phyloP scores from a whole-genome alignment of 2,797 vertebrate genomes.

The Coluber constrictor region DNA sequence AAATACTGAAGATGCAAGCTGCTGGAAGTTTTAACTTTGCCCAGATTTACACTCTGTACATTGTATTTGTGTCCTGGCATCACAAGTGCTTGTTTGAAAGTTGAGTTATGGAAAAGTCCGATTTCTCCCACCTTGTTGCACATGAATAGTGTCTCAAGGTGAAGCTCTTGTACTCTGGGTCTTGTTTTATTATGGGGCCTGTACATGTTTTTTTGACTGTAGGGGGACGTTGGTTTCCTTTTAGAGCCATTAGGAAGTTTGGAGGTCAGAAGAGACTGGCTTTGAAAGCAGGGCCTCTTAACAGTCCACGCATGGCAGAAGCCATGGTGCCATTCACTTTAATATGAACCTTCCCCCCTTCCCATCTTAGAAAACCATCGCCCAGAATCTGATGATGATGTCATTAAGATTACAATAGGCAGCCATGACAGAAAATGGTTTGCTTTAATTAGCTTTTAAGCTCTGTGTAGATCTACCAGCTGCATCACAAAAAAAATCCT shows the following conservation, averaged over 20 bases:
- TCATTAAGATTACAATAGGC: slow-evolving; percentile 41
- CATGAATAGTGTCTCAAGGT: background rate
- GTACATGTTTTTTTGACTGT: background rate
- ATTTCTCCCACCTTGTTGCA: background rate
- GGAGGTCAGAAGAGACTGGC: background rate
- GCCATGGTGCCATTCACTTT: background rate
- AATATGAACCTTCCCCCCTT: background rate
- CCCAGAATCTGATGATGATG: slow-evolving; percentile 25
- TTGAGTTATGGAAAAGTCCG: background rate
- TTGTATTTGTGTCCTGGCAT: background rate
- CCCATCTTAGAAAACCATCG: background rate
- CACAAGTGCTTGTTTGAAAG: background rate
- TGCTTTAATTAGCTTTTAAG: background rate
- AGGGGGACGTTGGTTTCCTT: background rate
- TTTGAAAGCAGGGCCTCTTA: background rate
- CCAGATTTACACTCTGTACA: background rate
- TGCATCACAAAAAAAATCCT: background rate
- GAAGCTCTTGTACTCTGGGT: background rate
- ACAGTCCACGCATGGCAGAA: background rate
- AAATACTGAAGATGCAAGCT: background rate
- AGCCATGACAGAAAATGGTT: slow-evolving; percentile 18
- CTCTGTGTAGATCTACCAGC: background rate
- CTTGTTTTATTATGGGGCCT: background rate
- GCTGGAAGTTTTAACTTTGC: background rate
- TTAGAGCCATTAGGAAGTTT: background rate